Percentiles rank a stretch among this genome's conserved stretches.
Conservation (phyloP, 1,140 invertebrate genomes). For the Apis dorsata region DNA sequence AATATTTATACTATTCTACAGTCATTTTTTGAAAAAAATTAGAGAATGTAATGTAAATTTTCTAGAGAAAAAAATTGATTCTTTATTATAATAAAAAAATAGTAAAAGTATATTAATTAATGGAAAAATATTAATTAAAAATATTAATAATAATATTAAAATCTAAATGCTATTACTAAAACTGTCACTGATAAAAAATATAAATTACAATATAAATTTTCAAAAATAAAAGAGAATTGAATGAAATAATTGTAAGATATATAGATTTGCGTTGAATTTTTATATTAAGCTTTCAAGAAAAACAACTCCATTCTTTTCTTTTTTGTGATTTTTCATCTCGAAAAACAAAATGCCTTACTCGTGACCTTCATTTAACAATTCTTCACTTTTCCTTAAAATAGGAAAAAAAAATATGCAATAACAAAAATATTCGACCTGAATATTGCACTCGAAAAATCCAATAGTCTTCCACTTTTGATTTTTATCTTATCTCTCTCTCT, state of each 20-base stretch:
- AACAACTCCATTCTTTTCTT: no score
- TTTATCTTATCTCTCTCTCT: not conserved
- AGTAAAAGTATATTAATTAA: not conserved
- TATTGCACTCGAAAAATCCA: not conserved
- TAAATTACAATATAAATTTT: no score
- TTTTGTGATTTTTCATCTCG: no score
- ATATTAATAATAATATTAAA: no score
- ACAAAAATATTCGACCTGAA: not conserved
- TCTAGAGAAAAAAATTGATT: not conserved
- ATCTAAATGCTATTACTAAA: no score
- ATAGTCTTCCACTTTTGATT: no score
- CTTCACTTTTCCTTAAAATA: not conserved
- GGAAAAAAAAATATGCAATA: not conserved
- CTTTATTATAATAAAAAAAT: not conserved
- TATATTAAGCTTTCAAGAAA: no score
- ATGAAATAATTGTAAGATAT: no score
- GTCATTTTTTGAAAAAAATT: not conserved
- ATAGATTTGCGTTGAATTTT: no score
- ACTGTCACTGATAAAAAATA: no score
- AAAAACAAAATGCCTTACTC: not conserved
- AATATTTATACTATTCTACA: not conserved
- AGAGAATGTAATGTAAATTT: not conserved
- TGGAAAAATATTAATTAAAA: not conserved
- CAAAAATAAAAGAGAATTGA: no score
- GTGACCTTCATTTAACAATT: not conserved